Conservation (phyloP, 2,888 invertebrate species). For the Lapara coniferarum region DNA sequence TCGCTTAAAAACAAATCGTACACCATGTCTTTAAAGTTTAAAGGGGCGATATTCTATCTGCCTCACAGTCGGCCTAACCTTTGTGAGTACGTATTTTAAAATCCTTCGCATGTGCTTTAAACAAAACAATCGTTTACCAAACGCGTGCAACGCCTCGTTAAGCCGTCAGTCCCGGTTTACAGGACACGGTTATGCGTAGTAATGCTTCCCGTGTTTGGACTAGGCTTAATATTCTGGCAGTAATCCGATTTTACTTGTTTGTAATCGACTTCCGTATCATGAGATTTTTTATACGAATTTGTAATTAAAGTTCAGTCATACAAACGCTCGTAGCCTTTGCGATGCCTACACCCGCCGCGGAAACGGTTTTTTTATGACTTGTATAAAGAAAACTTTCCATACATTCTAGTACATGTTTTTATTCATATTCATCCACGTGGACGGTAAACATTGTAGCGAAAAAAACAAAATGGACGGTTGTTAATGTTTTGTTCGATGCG, state of each 20-base stretch:
- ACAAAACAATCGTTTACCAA: background rate
- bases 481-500: background rate
- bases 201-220: background rate
- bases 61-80: no score
- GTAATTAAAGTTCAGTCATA: slow-evolving; percentile 25
- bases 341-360: slow-evolving; percentile 13
- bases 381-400: slow-evolving; percentile 1
- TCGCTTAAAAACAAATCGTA: no score
- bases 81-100: background rate
- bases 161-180: background rate
- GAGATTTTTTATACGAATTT: slow-evolving; percentile 36
- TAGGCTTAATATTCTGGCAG: slow-evolving; percentile 20
- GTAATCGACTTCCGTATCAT: slow-evolving; percentile 28
- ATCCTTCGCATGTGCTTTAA: background rate
- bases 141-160: background rate
- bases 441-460: background rate
- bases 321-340: slow-evolving; percentile 23
- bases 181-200: background rate
- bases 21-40: no score
- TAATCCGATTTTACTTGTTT: background rate
- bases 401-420: slow-evolving; percentile 6
- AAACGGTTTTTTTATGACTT: slow-evolving; percentile 5
- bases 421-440: background rate
- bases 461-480: background rate
- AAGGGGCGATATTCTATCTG: no score